phyloP scores from a whole-genome alignment of 1,140 invertebrate genomes.

The Pemphigus obesinymphae region DNA sequence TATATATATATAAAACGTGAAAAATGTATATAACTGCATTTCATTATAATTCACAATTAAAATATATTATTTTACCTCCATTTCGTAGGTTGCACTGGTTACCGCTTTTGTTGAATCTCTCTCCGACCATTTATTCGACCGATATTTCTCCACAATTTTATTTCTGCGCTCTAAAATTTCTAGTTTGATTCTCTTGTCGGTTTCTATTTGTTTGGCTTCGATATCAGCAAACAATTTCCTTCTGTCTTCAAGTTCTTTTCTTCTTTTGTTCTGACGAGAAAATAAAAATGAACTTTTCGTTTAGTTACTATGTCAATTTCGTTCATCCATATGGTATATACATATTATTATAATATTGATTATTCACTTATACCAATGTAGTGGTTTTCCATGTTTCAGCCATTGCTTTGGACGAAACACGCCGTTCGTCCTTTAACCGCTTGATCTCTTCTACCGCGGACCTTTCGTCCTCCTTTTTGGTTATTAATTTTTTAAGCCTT shows the following conservation, averaged over 20 bases:
- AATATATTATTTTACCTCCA: background rate
- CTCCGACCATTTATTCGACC: background rate
- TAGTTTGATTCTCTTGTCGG: background rate
- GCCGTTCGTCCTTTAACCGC: background rate
- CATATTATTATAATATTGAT: background rate
- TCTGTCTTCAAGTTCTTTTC: background rate
- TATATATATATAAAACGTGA: no score
- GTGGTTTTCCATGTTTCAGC: background rate
- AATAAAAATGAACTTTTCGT: background rate
- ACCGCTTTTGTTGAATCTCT: background rate
- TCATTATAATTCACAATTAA: background rate
- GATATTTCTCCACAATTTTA: background rate
- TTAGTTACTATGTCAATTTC: background rate
- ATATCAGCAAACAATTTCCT: background rate
- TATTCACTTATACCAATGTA: background rate
- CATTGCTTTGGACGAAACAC: background rate
- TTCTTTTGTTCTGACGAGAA: slow-evolving; percentile 1
- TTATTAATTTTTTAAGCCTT: background rate
- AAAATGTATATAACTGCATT: no score
- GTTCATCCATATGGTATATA: no score
- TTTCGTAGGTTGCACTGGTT: background rate
- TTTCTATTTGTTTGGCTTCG: background rate
- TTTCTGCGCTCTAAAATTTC: background rate
- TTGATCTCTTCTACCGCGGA: background rate
- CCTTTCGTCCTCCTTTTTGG: background rate